Conservation (phyloP, 2,797 vertebrate species). For the Acrossocheilus wenchowensis region DNA sequence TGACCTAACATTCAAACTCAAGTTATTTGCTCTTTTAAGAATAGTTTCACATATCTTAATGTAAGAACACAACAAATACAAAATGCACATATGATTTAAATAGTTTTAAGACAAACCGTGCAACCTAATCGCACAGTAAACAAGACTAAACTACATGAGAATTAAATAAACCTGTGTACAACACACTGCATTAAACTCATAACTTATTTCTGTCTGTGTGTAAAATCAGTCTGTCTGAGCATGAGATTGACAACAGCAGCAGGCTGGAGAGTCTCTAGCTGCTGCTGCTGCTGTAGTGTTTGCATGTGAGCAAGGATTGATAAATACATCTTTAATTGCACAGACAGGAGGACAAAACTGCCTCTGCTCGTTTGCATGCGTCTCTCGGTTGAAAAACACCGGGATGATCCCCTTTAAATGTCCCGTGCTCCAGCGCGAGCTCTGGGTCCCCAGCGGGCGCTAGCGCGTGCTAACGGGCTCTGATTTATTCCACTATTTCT, state of each 20-base stretch:
- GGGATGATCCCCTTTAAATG: slow-evolving; percentile 23
- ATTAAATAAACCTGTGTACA: neutral
- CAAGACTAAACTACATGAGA: neutral
- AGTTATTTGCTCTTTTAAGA: neutral
- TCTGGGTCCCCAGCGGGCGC: neutral
- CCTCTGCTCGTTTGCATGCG: neutral
- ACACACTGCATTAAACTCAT: neutral
- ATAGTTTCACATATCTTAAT: neutral
- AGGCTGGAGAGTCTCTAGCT: slow-evolving; percentile 27
- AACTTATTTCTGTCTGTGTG: neutral
- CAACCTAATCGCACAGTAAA: neutral
- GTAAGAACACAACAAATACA: neutral
- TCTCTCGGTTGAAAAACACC: neutral
- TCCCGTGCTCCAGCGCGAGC: slow-evolving; percentile 6
- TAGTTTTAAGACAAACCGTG: neutral
- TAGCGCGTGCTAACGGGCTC: slow-evolving; percentile 28
- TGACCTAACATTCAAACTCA: neutral
- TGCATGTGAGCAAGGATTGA: neutral
- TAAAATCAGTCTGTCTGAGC: neutral
- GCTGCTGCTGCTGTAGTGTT: neutral
- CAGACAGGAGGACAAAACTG: neutral
- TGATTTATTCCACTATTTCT: neutral
- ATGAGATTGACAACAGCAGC: slow-evolving; percentile 60
- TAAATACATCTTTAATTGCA: neutral
- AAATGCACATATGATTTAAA: neutral